Conservation (phyloP, 2,113 vertebrate genomes). For the Trichechus manatus region DNA sequence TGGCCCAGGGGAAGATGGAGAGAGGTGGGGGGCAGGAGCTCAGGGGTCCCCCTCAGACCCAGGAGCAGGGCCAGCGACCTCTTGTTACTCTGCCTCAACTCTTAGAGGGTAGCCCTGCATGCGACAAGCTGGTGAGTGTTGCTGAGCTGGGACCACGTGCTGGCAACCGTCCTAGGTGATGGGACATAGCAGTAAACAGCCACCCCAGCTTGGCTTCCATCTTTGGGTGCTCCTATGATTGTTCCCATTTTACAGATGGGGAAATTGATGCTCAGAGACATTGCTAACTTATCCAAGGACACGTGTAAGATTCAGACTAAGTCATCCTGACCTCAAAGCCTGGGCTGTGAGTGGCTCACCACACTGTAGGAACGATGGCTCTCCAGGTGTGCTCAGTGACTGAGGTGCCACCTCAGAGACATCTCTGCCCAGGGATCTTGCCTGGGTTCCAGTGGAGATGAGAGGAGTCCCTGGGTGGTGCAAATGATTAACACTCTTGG, state of each 20-base stretch:
- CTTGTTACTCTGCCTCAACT: rapidly evolving
- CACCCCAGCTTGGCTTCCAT: neutral
- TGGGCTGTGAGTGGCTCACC: rapidly evolving
- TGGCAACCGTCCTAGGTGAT: neutral
- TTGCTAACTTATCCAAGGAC: rapidly evolving
- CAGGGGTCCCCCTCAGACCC: neutral
- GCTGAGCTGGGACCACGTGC: neutral
- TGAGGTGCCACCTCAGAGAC: rapidly evolving
- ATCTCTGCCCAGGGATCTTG: neutral
- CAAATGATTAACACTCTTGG: neutral
- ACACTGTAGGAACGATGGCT: rapidly evolving
- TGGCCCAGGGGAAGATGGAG: neutral
- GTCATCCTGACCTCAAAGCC: rapidly evolving
- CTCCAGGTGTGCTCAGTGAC: rapidly evolving
- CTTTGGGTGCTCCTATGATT: neutral
- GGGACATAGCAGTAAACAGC: neutral
- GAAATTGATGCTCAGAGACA: neutral
- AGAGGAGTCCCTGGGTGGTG: neutral
- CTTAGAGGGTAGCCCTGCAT: rapidly evolving
- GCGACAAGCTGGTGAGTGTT: neutral
- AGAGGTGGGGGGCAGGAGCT: neutral
- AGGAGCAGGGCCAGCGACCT: neutral
- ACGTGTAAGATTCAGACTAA: rapidly evolving
- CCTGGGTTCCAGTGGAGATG: neutral
- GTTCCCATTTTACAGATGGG: neutral